Base-by-base conservation (phyloP, 2,888 invertebrate species). In the Boloria euphrosyne region DNA sequence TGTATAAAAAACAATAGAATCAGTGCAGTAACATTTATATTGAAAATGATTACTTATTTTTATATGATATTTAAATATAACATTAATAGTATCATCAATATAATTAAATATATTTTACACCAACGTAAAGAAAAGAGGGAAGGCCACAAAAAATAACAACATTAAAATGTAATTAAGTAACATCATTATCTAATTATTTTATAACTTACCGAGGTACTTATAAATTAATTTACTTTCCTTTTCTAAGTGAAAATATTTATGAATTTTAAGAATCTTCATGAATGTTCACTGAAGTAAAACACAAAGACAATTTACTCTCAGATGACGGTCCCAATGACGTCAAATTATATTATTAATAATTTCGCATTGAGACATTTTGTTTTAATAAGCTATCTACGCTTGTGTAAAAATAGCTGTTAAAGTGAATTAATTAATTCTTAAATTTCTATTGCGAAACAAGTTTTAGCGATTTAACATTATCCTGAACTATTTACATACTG, bases 101-200 rank as follows among this genome's bases (percentile, higher is more conserved):
- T n/a, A 58, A 46, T 6, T 58, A 2, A 10, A 38, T 38, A 44
- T 47, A 52, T 53, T 61, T 58, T 62, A 65, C 17, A 67, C 43
- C 62, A 60, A 43, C 14, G 43, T 55, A 60, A 59, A 55, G 38
- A 57, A 57, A 47, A 14, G 52, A 51, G 57, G 53, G 52, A 70
- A 70, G 69, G 69, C 69, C 69, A 70, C 69, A 52, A 59, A 62
- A 69, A 54, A 22, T 59, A 59, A 67, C 59, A 59, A 67, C 63
- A 55, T 50, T 49, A 18, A 57, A 57, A 16, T 53, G 6, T 47
- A 14, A 38, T 38, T 38, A 38, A 7, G 14, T 57, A n/a, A 46
- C 55, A 57, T 22, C 14, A 5, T 57, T 10, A 31, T 31, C 31
- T 31, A 38, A 38, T 10, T 38, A 38, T 38, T 38, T 38, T 38